A percentile compares a stretch with the other conserved stretches of the same genome.
Evolutionary conservation across 1,140 invertebrate species (phyloP).

Genomic region (Drosophila kohkoa): DNA sequence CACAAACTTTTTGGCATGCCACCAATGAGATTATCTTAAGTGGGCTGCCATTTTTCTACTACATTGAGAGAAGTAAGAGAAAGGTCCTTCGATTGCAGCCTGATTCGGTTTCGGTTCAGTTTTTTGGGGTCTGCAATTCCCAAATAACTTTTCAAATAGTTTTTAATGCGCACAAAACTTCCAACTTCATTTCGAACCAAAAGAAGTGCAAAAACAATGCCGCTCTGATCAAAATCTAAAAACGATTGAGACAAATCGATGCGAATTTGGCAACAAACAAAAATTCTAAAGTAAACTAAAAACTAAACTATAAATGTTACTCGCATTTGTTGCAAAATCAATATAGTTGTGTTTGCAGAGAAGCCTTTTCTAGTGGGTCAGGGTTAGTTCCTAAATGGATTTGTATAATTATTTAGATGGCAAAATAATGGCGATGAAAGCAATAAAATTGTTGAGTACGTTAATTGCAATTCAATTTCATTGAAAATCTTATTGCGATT

Average conservation of each 20-base stretch:
- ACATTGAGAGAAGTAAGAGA: neutral
- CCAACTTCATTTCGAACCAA: slow-evolving; percentile 18
- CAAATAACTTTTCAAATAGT: slow-evolving; percentile 74
- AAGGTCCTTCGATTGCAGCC: slow-evolving; percentile 51
- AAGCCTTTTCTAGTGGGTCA: neutral
- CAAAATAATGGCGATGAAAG: neutral
- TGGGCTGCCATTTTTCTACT: slow-evolving; percentile 60
- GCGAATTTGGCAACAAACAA: slow-evolving; percentile 11
- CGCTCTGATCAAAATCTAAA: slow-evolving; percentile 4
- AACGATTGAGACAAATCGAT: slow-evolving; percentile 23
- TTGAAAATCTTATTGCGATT: too few species aligned
- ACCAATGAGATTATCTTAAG: slow-evolving; percentile 82
- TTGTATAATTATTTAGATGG: neutral
- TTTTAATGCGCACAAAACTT: slow-evolving; percentile 43
- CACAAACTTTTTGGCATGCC: slow-evolving; percentile 72
- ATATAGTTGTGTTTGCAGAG: neutral
- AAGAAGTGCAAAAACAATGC: slow-evolving; percentile 35
- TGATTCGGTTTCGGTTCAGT: slow-evolving; percentile 26
- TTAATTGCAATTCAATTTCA: too few species aligned
- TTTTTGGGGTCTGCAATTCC: slow-evolving; percentile 32
- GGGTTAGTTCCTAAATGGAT: neutral
- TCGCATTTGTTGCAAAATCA: slow-evolving; percentile 2
- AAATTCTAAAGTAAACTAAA: slow-evolving; percentile 4
- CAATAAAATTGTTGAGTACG: neutral
- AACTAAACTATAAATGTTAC: neutral